Evolutionary conservation across 2,113 vertebrate genomes (phyloP).

Genomic region (Cettia cetti): DNA sequence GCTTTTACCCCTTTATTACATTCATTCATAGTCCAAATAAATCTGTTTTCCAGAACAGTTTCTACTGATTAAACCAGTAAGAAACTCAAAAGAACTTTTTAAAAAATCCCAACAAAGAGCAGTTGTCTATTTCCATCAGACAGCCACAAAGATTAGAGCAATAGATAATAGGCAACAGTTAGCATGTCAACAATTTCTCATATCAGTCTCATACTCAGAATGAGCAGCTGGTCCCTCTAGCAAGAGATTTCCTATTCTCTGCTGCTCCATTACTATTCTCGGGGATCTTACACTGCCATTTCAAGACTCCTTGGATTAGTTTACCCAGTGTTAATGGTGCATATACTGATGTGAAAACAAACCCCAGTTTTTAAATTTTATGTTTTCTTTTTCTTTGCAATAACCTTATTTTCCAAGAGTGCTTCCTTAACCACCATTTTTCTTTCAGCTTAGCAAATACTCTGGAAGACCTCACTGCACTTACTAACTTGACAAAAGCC

Average conservation of each 20-base stretch:
- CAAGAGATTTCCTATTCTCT: background rate
- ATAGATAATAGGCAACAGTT: background rate
- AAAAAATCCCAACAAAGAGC: fast-evolving
- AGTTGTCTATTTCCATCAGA: background rate
- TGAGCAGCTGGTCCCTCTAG: background rate
- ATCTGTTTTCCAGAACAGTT: background rate
- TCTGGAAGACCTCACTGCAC: background rate
- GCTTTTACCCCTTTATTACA: background rate
- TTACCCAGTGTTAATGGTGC: fast-evolving
- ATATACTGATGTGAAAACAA: background rate
- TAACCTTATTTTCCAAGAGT: background rate
- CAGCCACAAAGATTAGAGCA: background rate
- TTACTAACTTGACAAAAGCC: background rate
- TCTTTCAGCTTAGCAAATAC: background rate
- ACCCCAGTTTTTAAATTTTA: background rate
- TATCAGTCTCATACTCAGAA: background rate
- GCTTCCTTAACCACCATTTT: background rate
- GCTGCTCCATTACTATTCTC: background rate
- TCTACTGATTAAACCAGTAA: background rate
- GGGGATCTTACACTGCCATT: background rate
- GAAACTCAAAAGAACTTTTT: background rate
- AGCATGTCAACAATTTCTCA: background rate
- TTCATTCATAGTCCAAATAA: background rate
- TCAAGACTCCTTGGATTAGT: background rate
- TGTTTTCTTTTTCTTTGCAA: background rate